These are phyloP conservation scores for Apostichopus californicus DNA, from an alignment of 35 echinoderm and acorn worm genomes.

Conservation along the genomic window DNA sequence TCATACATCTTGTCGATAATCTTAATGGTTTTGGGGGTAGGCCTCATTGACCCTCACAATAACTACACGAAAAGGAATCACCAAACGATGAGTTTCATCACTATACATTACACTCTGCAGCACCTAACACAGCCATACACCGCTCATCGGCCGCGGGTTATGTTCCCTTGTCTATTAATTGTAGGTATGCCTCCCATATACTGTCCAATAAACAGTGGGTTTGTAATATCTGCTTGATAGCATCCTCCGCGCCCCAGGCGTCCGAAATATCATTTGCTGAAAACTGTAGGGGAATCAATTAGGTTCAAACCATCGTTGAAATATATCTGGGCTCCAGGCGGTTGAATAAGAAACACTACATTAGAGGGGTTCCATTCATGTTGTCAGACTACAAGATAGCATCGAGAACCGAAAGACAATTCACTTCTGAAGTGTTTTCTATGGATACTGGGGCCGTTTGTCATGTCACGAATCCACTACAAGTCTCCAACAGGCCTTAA, in stretches of 20 bases:
- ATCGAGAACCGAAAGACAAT: neutral
- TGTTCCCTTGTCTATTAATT: constrained; percentile 22
- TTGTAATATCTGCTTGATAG: neutral
- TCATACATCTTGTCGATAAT: neutral
- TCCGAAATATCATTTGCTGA: constrained; percentile 31
- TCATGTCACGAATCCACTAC: neutral
- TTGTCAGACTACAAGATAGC: neutral
- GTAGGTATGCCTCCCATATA: neutral
- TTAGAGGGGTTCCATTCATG: neutral
- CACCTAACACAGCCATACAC: neutral
- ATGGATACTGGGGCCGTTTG: neutral
- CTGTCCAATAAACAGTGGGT: constrained; percentile 3
- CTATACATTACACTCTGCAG: neutral
- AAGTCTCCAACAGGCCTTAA: neutral
- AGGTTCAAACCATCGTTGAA: constrained; percentile 31
- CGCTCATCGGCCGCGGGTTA: neutral
- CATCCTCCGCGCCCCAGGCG: neutral
- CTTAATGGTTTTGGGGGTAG: neutral
- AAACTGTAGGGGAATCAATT: constrained; percentile 35
- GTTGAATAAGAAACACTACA: constrained; percentile 10
- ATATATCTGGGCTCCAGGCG: constrained; percentile 7
- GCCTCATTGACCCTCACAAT: neutral
- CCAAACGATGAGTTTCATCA: neutral
- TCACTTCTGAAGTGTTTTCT: neutral
- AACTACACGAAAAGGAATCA: neutral